Base-by-base conservation (phyloP, 2,113 vertebrate genomes). In the Oxyruncus cristatus region DNA sequence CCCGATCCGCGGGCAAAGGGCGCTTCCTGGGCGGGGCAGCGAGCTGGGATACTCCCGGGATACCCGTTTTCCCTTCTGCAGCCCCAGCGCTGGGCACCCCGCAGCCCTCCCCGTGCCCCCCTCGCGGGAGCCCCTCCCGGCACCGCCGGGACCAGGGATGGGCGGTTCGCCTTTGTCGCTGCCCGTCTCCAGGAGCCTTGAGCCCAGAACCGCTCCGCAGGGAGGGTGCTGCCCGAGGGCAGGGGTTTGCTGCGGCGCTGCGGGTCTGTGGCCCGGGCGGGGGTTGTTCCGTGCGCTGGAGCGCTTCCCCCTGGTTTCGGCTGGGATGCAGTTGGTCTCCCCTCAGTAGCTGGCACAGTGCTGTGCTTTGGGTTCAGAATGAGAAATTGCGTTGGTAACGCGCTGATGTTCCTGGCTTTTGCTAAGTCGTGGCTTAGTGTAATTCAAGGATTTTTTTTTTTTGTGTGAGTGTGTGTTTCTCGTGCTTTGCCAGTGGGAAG, bases 11-110 rank as follows among this genome's bases (percentile, higher is more conserved):
- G 35, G 89, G 46, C 86, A 82, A 88, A 92, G 68, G 65, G 87
- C 82, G 61, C 92, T 94, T 90, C 95, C 92, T 70, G 92, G 86
- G 92, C 66, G 82, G 88, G 41, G 55, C 28, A 33, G 62, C 35
- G 18, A 55, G 53, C 53, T 20, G n/a, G 37, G 47, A 71, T 39
- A 16, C 28, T 20, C 15, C 46, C 23, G 23, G 37, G 62, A 20
- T n/a, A 27, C 30, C 26, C 50, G n/a, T n/a, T n/a, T n/a, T n/a
- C n/a, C n/a, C n/a, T n/a, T n/a, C n/a, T n/a, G 24, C 47, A 49
- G 47, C 52, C 52, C 12, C 24, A 14, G 24, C 49, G 23, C 49
- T 12, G 49, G 49, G 49, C 27, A 14, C 27, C 14, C 52, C 52
- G 53, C 53, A 58, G 12, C 14, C 33, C 33, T n/a, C 8, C 32